Conservation (phyloP, 2,888 invertebrate genomes). For the Xestoiulus laeticollis region DNA sequence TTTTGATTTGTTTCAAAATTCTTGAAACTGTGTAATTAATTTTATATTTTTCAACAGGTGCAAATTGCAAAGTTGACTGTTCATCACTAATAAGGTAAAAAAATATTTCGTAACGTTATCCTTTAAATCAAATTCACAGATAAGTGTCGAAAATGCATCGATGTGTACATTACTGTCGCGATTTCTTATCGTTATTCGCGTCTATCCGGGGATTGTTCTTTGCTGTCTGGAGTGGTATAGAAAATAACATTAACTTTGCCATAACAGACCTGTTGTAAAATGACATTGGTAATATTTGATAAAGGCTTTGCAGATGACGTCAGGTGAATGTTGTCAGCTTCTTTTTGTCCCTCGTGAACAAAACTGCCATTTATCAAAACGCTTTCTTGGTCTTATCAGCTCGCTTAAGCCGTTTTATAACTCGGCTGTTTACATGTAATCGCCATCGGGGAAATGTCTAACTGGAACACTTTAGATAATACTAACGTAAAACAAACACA, state of each 20-base stretch:
- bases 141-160: too few relatives aligned
- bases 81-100: not conserved
- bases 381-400: conserved; percentile 1
- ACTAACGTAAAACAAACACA: conserved; percentile 19
- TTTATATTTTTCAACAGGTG: not conserved
- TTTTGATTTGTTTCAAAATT: not conserved
- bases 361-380: not conserved
- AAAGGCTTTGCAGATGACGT: too few relatives aligned
- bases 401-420: conserved; percentile 19
- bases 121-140: too few relatives aligned
- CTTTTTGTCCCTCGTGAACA: not conserved
- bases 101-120: too few relatives aligned
- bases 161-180: too few relatives aligned
- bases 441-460: conserved; percentile 17
- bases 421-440: conserved; percentile 6
- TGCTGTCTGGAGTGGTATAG: too few relatives aligned
- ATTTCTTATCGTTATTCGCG: too few relatives aligned
- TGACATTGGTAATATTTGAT: not conserved
- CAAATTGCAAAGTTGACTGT: not conserved
- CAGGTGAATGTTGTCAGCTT: too few relatives aligned
- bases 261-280: not conserved
- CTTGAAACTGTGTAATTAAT: not conserved
- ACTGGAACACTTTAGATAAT: conserved; percentile 26
- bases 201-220: too few relatives aligned
- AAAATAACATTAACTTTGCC: not conserved